Evolutionary conservation across 1,140 invertebrate species (phyloP).

Genomic region (Asobara japonica): DNA sequence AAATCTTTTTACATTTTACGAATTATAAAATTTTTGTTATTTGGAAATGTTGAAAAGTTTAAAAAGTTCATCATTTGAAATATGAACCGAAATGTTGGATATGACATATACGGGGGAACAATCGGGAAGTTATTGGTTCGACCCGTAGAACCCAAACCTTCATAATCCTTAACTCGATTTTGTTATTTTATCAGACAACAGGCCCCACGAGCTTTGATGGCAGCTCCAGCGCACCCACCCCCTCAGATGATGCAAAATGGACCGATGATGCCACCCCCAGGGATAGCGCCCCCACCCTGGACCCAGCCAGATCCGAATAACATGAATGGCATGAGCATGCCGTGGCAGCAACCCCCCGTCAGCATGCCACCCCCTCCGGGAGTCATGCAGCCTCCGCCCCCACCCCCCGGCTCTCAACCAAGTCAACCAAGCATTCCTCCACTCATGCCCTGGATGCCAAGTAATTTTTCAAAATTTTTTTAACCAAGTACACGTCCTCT

Average conservation of each 20-base stretch:
- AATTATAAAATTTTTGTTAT: too few relatives aligned
- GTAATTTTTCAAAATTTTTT: too few relatives aligned
- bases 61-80: too few relatives aligned
- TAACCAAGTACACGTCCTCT: too few relatives aligned
- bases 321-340: conserved; percentile 62
- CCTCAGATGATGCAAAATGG: conserved; percentile 60
- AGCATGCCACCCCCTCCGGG: conserved; percentile 65
- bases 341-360: conserved; percentile 63
- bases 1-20: too few relatives aligned
- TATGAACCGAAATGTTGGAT: too few relatives aligned
- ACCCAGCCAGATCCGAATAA: conserved; percentile 50
- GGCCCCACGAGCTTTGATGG: conserved; percentile 73
- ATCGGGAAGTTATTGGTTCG: too few relatives aligned
- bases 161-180: conserved; percentile 20
- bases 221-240: conserved; percentile 67
- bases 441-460: conserved; percentile 69
- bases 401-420: conserved; percentile 66
- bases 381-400: conserved; percentile 68
- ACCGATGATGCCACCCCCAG: conserved; percentile 64
- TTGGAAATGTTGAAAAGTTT: too few relatives aligned
- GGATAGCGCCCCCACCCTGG: conserved; percentile 68
- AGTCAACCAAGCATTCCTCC: conserved; percentile 65
- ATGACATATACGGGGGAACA: too few relatives aligned
- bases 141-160: too few relatives aligned
- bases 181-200: conserved; percentile 52